phyloP scores from a whole-genome alignment of 1,140 invertebrate genomes.

The Geopemphigus sp. region DNA sequence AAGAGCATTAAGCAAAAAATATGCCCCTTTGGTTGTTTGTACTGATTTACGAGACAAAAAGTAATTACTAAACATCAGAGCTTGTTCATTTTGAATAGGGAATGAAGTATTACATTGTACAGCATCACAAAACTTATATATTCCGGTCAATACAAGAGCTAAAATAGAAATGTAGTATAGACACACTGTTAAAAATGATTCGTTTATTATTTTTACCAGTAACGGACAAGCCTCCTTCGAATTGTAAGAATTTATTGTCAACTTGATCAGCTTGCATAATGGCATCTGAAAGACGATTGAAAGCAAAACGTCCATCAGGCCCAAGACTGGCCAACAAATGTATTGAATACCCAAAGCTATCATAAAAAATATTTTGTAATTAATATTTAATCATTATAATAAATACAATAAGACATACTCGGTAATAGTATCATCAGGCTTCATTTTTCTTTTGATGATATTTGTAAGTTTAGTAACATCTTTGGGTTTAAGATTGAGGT shows the following conservation, averaged over 20 bases:
- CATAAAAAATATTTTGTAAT: slow-evolving; percentile 51
- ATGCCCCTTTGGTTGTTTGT: slow-evolving; percentile 77
- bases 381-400: background rate
- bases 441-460: slow-evolving; percentile 32
- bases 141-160: slow-evolving; percentile 70
- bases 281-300: slow-evolving; percentile 83
- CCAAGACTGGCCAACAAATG: slow-evolving; percentile 71
- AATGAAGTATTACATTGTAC: slow-evolving; percentile 71
- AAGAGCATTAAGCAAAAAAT: slow-evolving; percentile 76
- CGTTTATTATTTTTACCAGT: slow-evolving; percentile 53
- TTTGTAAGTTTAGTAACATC: slow-evolving; percentile 34
- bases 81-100: slow-evolving; percentile 67
- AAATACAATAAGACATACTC: background rate
- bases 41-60: slow-evolving; percentile 86
- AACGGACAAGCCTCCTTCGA: slow-evolving; percentile 78
- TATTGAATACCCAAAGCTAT: slow-evolving; percentile 80
- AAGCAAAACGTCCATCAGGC: slow-evolving; percentile 68
- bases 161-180: background rate
- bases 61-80: slow-evolving; percentile 88
- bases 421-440: slow-evolving; percentile 18
- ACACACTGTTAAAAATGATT: background rate
- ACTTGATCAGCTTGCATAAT: slow-evolving; percentile 94
- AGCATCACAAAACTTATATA: slow-evolving; percentile 68
- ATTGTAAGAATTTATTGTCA: slow-evolving; percentile 82
- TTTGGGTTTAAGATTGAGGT: slow-evolving; percentile 41